Evolutionary conservation across 1,140 invertebrate genomes (phyloP).

Genomic region (Euura saliciscinereae): DNA sequence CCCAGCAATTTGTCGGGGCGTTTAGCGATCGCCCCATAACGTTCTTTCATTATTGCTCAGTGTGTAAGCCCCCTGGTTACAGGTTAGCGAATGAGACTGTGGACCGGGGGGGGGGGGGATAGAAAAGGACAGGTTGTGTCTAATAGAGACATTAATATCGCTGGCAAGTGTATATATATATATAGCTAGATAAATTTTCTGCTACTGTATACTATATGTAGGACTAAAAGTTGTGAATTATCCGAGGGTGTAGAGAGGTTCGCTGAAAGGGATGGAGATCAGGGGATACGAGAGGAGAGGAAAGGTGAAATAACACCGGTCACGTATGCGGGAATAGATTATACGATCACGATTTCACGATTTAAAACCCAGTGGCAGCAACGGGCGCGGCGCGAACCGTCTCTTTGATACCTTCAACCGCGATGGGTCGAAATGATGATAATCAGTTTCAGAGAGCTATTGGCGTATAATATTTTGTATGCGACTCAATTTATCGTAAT

Average conservation of each 20-base stretch:
- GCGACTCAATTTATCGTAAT: too few relatives aligned
- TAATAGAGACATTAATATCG: constrained; percentile 61
- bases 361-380: neutral
- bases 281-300: neutral
- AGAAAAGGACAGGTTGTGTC: constrained; percentile 16
- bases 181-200: constrained; percentile 32
- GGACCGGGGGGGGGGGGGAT: neutral
- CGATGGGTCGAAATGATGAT: too few relatives aligned
- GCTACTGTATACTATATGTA: neutral
- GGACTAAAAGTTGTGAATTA: neutral
- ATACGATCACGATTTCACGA: constrained; percentile 48
- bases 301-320: constrained; percentile 27
- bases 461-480: too few relatives aligned
- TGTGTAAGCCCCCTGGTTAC: too few relatives aligned
- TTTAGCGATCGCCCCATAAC: constrained; percentile 23
- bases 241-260: neutral
- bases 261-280: neutral
- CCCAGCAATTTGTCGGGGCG: constrained; percentile 50
- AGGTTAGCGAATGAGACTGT: too few relatives aligned
- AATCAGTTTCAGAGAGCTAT: too few relatives aligned
- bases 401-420: neutral
- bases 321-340: constrained; percentile 55
- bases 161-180: constrained; percentile 48
- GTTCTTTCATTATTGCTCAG: too few relatives aligned
- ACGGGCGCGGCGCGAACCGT: neutral